Base-by-base conservation (phyloP, 2,113 vertebrate genomes). In the Chaetodon trifascialis region DNA sequence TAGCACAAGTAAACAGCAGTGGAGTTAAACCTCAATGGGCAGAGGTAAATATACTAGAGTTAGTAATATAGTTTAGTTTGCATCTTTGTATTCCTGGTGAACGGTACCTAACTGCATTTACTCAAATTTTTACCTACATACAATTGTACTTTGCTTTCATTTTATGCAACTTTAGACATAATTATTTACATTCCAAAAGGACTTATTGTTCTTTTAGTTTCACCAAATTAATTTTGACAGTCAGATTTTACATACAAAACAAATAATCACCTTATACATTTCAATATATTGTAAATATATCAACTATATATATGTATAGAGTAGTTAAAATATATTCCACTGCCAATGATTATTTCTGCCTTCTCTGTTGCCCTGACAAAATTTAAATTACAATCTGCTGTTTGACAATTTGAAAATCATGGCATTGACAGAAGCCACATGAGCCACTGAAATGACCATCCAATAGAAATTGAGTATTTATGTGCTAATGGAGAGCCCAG, bases 361-460 rank as follows among this genome's bases (percentile, higher is more conserved):
- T 74, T 59, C 19, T 65, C 56, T 65, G 73, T 70, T 47, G 79
- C 9, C 38, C 59, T 52, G 52, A 38, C 25, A 66, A 54, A 68
- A 68, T 76, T 40, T 34, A 23, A 80, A 68, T 70, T 8, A 25
- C 79, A 68, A 58, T 64, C 54, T 69, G 68, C 68, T 25, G 38
- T 11, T 19, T 76, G 15, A 19, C 36, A 52, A 21, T 70, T 19
- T n/a, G 4, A 49, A 81, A 49, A 42, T 60, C n/a, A 38, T 15
- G 14, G 9, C 15, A 63, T n/a, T 51, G 49, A 73, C 49, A 72
- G 36, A 79, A 55, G 73, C 63, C 30, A 66, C 73, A 77, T 42
- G 49, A 73, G 52, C 8, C 15, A 34, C 9, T 3, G 0, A 42
- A 76, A 38, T 76, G 36, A 59, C 17, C 36, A 34, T 21, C 12